phyloP scores from a whole-genome alignment of 2,888 invertebrate species.

The Acleris holmiana region DNA sequence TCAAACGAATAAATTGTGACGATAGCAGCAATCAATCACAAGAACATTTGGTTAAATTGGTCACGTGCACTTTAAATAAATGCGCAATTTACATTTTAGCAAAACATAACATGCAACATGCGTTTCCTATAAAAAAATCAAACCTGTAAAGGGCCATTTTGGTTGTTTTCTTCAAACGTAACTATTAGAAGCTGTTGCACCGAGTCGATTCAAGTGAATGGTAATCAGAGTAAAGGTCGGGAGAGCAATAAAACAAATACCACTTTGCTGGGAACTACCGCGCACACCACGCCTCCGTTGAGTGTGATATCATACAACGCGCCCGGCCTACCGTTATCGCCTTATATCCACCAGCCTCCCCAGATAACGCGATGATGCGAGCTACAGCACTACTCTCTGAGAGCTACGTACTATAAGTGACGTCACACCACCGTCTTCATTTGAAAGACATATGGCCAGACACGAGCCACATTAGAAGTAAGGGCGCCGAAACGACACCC shows the following conservation, averaged over 20 bases:
- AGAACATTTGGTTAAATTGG: background rate
- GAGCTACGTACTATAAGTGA: conserved; percentile 85
- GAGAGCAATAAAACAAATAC: conserved; percentile 51
- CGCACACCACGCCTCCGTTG: conserved; percentile 73
- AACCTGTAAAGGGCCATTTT: conserved; percentile 78
- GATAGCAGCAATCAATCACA: conserved; percentile 2
- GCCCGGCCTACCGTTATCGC: conserved; percentile 67
- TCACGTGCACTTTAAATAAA: background rate
- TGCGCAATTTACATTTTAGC: background rate
- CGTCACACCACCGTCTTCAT: conserved; percentile 69
- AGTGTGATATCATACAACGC: conserved; percentile 75
- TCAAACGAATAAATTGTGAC: conserved; percentile 18
- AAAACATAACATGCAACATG: conserved; percentile 10
- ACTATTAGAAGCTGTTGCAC: conserved; percentile 47
- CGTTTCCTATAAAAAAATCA: conserved; percentile 2
- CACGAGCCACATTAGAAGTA: conserved; percentile 62
- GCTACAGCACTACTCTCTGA: conserved; percentile 79
- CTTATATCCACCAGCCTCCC: conserved; percentile 73
- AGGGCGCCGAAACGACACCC: conserved; percentile 60
- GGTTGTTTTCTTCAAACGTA: conserved; percentile 56
- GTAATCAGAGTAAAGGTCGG: conserved; percentile 56
- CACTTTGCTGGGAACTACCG: conserved; percentile 53
- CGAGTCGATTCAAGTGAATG: conserved; percentile 13
- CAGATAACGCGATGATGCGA: conserved; percentile 73
- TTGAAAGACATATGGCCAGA: conserved; percentile 72